Percentiles rank a stretch among this genome's conserved stretches.
Evolutionary conservation across 2,888 invertebrate genomes (phyloP).

Genomic region (Cataglyphis rosenhaueri): DNA sequence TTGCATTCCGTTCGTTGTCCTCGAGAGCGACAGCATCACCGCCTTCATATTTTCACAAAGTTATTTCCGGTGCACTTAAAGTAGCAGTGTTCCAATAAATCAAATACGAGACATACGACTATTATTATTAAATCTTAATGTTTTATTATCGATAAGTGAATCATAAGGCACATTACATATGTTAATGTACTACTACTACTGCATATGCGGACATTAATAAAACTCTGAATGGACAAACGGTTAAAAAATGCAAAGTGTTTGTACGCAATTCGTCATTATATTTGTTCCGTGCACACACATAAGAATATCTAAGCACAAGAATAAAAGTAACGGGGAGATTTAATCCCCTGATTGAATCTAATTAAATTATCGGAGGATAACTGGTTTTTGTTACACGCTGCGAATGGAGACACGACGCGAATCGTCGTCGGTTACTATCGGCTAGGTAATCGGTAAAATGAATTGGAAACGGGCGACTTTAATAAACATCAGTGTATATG

Average conservation of each 20-base stretch:
- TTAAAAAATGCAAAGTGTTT: background rate
- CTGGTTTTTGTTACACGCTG: slow-evolving; percentile 42
- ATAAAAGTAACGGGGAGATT: slow-evolving; percentile 25
- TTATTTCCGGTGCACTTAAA: slow-evolving; percentile 4
- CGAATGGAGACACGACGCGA: slow-evolving; percentile 15
- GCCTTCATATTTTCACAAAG: slow-evolving; percentile 15
- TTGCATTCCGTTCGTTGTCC: slow-evolving; percentile 39
- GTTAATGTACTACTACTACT: background rate
- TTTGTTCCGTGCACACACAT: background rate
- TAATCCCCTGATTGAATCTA: slow-evolving; percentile 55
- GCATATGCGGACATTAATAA: background rate
- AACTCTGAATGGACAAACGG: background rate
- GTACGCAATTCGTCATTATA: background rate
- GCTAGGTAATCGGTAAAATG: slow-evolving; percentile 62
- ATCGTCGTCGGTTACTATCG: slow-evolving; percentile 53
- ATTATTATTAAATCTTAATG: background rate
- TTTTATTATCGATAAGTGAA: background rate
- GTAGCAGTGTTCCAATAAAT: background rate
- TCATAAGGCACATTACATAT: background rate
- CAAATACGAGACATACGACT: background rate
- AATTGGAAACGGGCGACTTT: slow-evolving; percentile 62
- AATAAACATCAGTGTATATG: slow-evolving; percentile 51
- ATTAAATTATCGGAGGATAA: slow-evolving; percentile 66
- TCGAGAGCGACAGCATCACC: background rate
- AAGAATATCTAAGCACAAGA: background rate